phyloP scores from a whole-genome alignment of 2,888 invertebrate species.

The Protodeltote pygarga region DNA sequence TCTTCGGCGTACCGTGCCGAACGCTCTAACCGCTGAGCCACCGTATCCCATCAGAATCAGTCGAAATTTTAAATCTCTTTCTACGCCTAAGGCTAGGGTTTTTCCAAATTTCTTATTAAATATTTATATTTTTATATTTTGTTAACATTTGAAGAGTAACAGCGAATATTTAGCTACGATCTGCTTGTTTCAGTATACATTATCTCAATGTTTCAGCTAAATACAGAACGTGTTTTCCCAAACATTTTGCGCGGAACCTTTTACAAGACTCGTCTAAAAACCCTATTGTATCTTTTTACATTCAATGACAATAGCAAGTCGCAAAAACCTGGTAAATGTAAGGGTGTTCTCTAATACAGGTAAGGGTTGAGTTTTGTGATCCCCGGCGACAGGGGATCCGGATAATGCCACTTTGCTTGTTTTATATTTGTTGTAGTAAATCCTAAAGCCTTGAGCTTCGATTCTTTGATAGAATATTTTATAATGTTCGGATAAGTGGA shows the following conservation, averaged over 20 bases:
- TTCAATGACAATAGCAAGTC: constrained; percentile 64
- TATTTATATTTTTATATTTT: no score
- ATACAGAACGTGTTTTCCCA: constrained; percentile 33
- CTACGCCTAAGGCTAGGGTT: no score
- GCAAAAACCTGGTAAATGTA: constrained; percentile 69
- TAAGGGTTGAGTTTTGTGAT: constrained; percentile 60
- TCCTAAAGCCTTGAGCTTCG: constrained; percentile 29
- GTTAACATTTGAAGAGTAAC: no score
- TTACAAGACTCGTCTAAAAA: constrained; percentile 56
- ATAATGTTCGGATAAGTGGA: constrained; percentile 16
- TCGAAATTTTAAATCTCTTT: no score
- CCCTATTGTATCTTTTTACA: constrained; percentile 55
- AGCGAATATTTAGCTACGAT: no score
- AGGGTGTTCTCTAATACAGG: constrained; percentile 70
- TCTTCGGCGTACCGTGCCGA: no score
- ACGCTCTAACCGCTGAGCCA: no score
- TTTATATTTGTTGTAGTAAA: constrained; percentile 50
- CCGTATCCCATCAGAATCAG: no score
- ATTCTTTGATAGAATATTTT: constrained; percentile 37
- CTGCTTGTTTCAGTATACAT: no score
- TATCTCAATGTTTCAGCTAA: neutral
- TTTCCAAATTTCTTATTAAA: no score
- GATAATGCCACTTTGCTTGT: constrained; percentile 62
- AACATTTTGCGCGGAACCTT: no score
- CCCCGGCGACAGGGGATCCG: constrained; percentile 63